Base-by-base conservation (phyloP, 2,888 invertebrate species). In the Geophilus truncorum region DNA sequence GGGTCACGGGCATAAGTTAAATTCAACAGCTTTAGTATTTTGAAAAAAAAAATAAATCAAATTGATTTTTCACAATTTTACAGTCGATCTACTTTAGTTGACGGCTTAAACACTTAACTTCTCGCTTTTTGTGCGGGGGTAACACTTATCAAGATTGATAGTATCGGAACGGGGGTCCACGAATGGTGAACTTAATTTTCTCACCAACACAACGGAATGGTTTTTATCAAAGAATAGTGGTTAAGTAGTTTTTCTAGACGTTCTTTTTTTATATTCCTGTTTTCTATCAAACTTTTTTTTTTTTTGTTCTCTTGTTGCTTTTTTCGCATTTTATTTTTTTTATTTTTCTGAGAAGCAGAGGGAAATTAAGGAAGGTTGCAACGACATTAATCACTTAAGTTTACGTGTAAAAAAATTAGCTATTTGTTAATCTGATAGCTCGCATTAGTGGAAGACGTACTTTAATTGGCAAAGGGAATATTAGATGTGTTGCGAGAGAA, bases 361-460 rank as follows among this genome's bases (percentile, higher is more conserved):
- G 10, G 62, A 62, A 62, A 62, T 62, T 62, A 62, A 62, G 62
- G 25, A 62, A 62, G 28, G 62, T 62, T 28, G 62, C 15, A 12
- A 3, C 62, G 62, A 23, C 62, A 62, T 62, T 25, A 15, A 62
- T 62, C 62, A 62, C 62, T 62, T 62, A 25, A 62, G 25, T 28
- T 62, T 4, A 62, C 3, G 25, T 23, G 25, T 7, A 23, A 62
- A 62, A 62, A 62, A 62, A 25, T 25, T 25, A 25, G 62, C 62
- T 62, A 62, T 62, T 62, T 62, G 62, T 62, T 62, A 62, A 62
- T 62, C 62, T 62, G 62, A 62, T 62, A 62, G 62, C 62, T 62
- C 62, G 25, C 62, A 62, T 62, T 62, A 62, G 62, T 45, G 62
- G 28, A 62, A 21, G 62, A 62, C 62, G 62, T 25, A 62, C 25